Evolutionary conservation across 2,113 vertebrate genomes (phyloP), one percentile per base, ranked within the genome.

Genomic region (Azemiops feae): DNA sequence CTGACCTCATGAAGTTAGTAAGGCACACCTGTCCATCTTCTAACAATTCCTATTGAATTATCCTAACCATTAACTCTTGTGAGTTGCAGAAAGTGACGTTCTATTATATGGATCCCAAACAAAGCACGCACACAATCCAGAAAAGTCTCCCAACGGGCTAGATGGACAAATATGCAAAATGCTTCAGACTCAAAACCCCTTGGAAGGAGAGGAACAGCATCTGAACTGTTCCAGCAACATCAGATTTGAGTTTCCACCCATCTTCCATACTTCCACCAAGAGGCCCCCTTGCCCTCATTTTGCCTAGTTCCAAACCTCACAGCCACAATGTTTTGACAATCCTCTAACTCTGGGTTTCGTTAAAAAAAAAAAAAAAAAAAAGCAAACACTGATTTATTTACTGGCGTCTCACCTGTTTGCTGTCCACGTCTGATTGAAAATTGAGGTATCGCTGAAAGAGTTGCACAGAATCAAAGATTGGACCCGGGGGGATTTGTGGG

Each of bases 341-440:
- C 23, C 6, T 55, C 25, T 54, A 54, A 74, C 10, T 34, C 39
- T 9, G 18, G 34, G 74, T 87, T 34, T 34, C 11, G 5, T 53
- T 22, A 1, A 50, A 27, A 27, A 47, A 25, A 54, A n/a, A n/a
- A 60, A 60, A 60, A 60, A 27, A 43, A 27, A 53, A 9, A 23
- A 39, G 34, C 25, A 9, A 0, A 14, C 0, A 50, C 6, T 6
- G 1, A 27, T 0, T 74, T 90, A 25, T 88, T 88, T 93, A 22
- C 3, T 47, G 47, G 25, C 9, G 18, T 88, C 95, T 90, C 92
- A 99, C 99, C 99, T 99, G 98, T 99, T 99, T 88, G 99, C 98
- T 1, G 99, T 99, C 99, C 99, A 99, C 0, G 98, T 99, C 94
- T 99, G 99, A 95, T 99, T 99, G 94, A 99, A 99, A 97, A 99